Conservation (phyloP, 2,888 invertebrate species). For the Tholera decimalis region DNA sequence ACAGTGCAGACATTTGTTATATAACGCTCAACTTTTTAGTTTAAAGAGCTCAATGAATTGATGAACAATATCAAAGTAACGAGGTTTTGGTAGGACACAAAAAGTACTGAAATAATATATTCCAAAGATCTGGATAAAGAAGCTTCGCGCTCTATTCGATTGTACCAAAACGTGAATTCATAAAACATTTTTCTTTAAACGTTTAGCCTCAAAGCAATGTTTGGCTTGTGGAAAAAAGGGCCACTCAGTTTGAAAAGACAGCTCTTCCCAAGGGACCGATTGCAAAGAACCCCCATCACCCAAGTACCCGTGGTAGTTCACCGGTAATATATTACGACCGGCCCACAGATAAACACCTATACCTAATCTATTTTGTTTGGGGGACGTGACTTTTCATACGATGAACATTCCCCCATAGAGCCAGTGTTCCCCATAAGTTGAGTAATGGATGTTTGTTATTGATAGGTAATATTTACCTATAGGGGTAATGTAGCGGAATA, state of each 20-base stretch:
- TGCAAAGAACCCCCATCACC: constrained; percentile 60
- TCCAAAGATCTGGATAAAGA: neutral
- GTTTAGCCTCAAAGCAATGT: constrained; percentile 48
- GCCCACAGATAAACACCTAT: constrained; percentile 63
- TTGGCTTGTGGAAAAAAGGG: constrained; percentile 52
- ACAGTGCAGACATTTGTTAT: no score
- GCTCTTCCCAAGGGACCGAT: constrained; percentile 68
- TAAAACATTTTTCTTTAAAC: constrained; percentile 59
- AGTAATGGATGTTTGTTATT: constrained; percentile 56
- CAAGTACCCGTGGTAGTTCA: constrained; percentile 48
- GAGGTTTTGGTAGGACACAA: no score
- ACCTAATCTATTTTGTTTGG: constrained; percentile 60
- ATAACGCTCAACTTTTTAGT: no score
- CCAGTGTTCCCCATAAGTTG: constrained; percentile 35
- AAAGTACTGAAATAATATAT: neutral
- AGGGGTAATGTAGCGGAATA: constrained; percentile 58
- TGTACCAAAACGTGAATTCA: constrained; percentile 19
- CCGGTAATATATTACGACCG: constrained; percentile 64
- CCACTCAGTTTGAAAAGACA: constrained; percentile 65
- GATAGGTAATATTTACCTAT: constrained; percentile 51
- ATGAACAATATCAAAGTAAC: no score
- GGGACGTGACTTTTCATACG: constrained; percentile 59
- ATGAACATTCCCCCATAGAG: constrained; percentile 52
- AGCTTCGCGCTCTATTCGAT: neutral
- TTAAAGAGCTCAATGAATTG: no score